Base-by-base conservation (phyloP, 2,113 vertebrate species). In the Channa argus region DNA sequence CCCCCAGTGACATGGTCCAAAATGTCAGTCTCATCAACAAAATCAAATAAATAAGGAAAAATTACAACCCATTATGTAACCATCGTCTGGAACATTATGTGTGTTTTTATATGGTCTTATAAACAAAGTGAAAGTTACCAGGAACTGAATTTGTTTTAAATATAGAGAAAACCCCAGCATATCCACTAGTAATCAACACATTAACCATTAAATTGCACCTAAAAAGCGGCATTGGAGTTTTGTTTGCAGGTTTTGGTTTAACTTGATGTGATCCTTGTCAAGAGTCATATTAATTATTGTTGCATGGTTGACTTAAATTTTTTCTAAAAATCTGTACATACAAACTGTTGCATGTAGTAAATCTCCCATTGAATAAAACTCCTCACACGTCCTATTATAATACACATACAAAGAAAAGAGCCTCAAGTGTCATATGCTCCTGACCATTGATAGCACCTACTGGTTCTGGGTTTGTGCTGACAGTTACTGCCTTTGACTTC, bases 11-110 rank as follows among this genome's bases (percentile, higher is more conserved):
- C 68, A 5, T 4, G 49, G 49, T 41, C 72, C 46, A 34, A 93
- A 92, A 92, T 92, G 89, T 88, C 88, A 89, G 70, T n/a, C 79
- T 61, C 73, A 63, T 84, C 82, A 77, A 79, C 59, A 50, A 65
- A 70, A 73, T 73, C 15, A 4, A 58, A 83, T 74, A 64, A 74
- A 80, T 77, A 12, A 39, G 63, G 62, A 71, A 24, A 71, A 76
- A 87, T 73, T 5, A 76, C 58, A 15, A 14, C 3, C 8, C 3
- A 46, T 81, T 84, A 59, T 73, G 39, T 50, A 82, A 77, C 33
- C 5, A 47, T 45, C 12, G 36, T 77, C 83, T 88, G 65, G 74
- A 75, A 78, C 53, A 8, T 37, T 74, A 72, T 55, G 39, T 5
- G 36, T 74, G 38, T 64, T 74, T 64, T 69, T 10, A 44, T 41